phyloP scores from a whole-genome alignment of 2,888 invertebrate species.

The Melolontha melolontha region DNA sequence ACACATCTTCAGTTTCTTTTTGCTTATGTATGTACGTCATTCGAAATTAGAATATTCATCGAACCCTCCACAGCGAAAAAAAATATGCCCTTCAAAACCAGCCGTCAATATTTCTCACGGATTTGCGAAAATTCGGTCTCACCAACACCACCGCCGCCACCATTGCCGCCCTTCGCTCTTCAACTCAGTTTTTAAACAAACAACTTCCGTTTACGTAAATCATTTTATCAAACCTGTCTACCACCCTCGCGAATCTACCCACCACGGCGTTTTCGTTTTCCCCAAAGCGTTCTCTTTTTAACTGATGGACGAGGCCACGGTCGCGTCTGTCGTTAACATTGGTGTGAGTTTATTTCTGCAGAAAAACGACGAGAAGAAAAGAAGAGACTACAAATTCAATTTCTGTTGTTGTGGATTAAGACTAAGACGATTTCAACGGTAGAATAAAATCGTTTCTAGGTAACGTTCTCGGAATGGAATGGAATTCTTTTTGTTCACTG shows the following conservation, averaged over 20 bases:
- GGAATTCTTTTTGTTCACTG: no score
- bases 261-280: neutral
- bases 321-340: neutral
- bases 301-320: neutral
- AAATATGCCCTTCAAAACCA: constrained; percentile 5
- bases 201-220: constrained; percentile 27
- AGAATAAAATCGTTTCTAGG: neutral
- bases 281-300: neutral
- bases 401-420: constrained; percentile 4
- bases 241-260: neutral
- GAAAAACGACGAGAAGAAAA: neutral
- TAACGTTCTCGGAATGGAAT: neutral
- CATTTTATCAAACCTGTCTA: constrained; percentile 20
- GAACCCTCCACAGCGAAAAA: neutral
- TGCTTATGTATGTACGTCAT: no score
- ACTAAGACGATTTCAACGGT: constrained; percentile 1
- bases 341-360: constrained; percentile 2
- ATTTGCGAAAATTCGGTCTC: constrained; percentile 9
- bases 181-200: constrained; percentile 28
- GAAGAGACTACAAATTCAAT: constrained; percentile 16
- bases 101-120: constrained; percentile 7
- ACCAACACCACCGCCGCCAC: neutral
- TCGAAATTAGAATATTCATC: neutral
- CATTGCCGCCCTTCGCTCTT: neutral
- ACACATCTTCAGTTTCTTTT: no score